Evolutionary conservation across 2,113 vertebrate genomes (phyloP).

Genomic region (Vidua macroura): DNA sequence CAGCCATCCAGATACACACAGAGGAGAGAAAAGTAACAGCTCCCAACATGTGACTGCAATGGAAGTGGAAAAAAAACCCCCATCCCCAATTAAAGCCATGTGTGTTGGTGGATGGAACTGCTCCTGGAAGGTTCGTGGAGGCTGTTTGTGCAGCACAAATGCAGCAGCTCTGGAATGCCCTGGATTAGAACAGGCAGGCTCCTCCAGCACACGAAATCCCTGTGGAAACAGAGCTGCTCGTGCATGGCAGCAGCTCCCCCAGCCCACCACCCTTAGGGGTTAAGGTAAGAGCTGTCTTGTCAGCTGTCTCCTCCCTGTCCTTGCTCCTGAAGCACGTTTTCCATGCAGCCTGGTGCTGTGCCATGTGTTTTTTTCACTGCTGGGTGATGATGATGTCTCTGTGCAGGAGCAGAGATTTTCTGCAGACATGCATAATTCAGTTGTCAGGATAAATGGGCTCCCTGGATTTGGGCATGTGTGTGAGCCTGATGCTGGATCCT

Average conservation of each 20-base stretch:
- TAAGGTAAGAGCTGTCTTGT: slow-evolving; percentile 15
- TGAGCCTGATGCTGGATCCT: not conserved
- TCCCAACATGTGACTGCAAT: slow-evolving; percentile 17
- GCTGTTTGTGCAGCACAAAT: not conserved
- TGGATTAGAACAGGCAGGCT: not conserved
- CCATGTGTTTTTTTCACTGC: not conserved
- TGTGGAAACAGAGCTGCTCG: not conserved
- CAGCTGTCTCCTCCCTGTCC: not conserved
- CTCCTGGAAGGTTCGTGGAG: not conserved
- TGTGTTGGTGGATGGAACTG: slow-evolving; percentile 20
- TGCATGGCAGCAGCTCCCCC: not conserved
- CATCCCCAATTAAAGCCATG: slow-evolving; percentile 14
- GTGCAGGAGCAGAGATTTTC: not conserved
- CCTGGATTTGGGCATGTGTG: not conserved
- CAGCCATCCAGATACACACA: not conserved
- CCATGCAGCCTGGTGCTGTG: not conserved
- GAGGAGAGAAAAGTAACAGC: slow-evolving; percentile 52
- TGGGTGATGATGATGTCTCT: not conserved
- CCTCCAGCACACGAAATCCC: accelerated
- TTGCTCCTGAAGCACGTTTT: not conserved
- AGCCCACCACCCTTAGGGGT: not conserved
- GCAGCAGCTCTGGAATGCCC: not conserved
- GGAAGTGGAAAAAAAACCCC: not conserved
- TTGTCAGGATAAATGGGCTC: not conserved
- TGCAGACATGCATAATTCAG: not conserved